A percentile compares a stretch with the other conserved stretches of the same genome.
Conservation (phyloP, 2,888 invertebrate species). For the Apoderus coryli region DNA sequence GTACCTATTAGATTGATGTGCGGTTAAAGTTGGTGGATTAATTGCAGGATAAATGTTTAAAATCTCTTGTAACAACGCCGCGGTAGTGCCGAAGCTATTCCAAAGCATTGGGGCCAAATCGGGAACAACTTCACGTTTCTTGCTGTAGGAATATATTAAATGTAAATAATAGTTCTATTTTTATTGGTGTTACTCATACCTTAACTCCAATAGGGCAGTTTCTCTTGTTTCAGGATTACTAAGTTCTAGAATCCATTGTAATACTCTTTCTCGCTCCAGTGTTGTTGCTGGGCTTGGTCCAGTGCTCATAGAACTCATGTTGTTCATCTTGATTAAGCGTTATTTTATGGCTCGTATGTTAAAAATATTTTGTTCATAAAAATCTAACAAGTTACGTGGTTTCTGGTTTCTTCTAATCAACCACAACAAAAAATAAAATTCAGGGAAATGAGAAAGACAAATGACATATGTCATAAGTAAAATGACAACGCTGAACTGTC, state of each 20-base stretch:
- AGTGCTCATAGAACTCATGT: slow-evolving; percentile 64
- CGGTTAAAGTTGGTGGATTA: slow-evolving; percentile 92
- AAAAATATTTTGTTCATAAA: too few species aligned
- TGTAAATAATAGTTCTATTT: slow-evolving; percentile 2
- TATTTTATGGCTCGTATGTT: too few species aligned
- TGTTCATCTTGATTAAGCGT: too few species aligned
- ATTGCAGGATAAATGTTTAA: slow-evolving; percentile 98
- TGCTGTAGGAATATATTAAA: slow-evolving; percentile 37
- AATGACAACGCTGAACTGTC: too few species aligned
- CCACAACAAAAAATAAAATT: too few species aligned
- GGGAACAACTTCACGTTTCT: slow-evolving; percentile 78
- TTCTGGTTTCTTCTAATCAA: too few species aligned
- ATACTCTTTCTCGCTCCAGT: slow-evolving; percentile 80
- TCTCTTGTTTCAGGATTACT: slow-evolving; percentile 90
- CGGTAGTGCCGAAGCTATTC: slow-evolving; percentile 96
- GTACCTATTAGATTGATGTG: slow-evolving; percentile 83
- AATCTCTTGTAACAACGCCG: slow-evolving; percentile 91
- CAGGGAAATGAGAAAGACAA: too few species aligned
- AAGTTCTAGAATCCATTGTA: slow-evolving; percentile 83
- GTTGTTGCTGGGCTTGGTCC: slow-evolving; percentile 63
- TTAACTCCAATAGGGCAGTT: slow-evolving; percentile 90
- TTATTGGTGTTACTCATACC: too few species aligned
- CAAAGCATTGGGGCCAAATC: slow-evolving; percentile 97
- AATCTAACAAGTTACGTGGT: too few species aligned
- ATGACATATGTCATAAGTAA: too few species aligned